Conservation (phyloP, 2,888 invertebrate genomes). For the Chrysodeixis includens region DNA sequence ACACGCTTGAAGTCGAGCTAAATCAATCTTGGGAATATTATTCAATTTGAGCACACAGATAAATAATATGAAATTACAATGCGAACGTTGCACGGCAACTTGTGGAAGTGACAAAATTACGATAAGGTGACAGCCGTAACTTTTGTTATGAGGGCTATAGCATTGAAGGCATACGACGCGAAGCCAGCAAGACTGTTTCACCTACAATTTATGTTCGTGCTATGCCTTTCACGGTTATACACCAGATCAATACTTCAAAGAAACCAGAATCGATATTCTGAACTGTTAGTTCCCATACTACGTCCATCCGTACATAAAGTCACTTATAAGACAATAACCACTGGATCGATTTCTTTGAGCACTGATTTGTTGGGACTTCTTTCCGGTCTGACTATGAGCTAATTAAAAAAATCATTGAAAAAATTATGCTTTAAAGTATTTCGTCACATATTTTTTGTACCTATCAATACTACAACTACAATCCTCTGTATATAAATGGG, state of each 20-base stretch:
- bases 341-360: too few relatives aligned
- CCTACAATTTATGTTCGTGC: constrained; percentile 27
- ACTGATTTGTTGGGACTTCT: too few relatives aligned
- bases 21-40: constrained; percentile 1
- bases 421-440: too few relatives aligned
- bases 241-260: constrained; percentile 33
- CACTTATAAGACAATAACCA: too few relatives aligned
- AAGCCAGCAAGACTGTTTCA: constrained; percentile 19
- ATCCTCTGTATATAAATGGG: too few relatives aligned
- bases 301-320: constrained; percentile 30
- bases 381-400: too few relatives aligned
- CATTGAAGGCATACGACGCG: constrained; percentile 26
- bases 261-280: constrained; percentile 5
- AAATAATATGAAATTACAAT: constrained; percentile 21
- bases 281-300: constrained; percentile 43
- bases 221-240: constrained; percentile 5
- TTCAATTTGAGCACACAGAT: constrained; percentile 8
- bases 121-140: constrained; percentile 19
- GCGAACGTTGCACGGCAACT: constrained; percentile 22
- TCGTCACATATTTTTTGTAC: too few relatives aligned
- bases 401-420: too few relatives aligned
- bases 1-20: background rate
- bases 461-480: too few relatives aligned
- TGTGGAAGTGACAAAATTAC: constrained; percentile 32
- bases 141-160: constrained; percentile 18